These are phyloP conservation scores for Willowsia nigromaculata DNA, from an alignment of 2,888 invertebrate species.

Conservation along the genomic window DNA sequence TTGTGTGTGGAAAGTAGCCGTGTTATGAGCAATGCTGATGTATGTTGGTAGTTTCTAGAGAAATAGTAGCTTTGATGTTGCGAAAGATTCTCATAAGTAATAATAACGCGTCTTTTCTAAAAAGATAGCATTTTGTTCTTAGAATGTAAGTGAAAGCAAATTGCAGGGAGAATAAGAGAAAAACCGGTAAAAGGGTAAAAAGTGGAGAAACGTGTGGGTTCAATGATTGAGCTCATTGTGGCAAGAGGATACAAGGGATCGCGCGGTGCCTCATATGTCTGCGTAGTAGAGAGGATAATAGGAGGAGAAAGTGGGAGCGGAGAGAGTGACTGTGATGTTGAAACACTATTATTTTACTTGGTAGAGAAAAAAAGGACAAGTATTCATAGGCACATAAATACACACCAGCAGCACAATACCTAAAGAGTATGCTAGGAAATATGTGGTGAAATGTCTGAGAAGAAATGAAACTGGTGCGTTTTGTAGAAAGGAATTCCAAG, in stretches of 20 bases:
- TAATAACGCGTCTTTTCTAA: not conserved
- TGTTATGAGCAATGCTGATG: not conserved
- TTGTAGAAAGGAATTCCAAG: too few relatives aligned
- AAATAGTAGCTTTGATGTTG: not conserved
- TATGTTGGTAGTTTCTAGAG: not conserved
- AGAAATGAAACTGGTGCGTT: too few relatives aligned
- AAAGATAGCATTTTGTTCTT: not conserved
- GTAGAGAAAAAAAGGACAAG: too few relatives aligned
- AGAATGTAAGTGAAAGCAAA: not conserved
- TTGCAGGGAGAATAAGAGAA: not conserved
- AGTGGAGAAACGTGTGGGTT: not conserved
- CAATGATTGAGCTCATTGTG: slow-evolving; percentile 32
- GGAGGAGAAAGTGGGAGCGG: not conserved
- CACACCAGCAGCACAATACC: too few relatives aligned
- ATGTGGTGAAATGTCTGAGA: too few relatives aligned
- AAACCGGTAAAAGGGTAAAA: slow-evolving; percentile 11
- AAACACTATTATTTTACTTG: too few relatives aligned
- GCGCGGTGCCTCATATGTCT: not conserved
- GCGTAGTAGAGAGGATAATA: not conserved
- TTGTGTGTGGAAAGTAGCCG: not conserved
- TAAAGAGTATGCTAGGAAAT: too few relatives aligned
- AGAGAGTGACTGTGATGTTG: too few relatives aligned
- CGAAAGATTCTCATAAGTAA: not conserved
- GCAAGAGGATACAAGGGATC: not conserved
- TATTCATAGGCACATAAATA: too few relatives aligned